Base-by-base conservation (phyloP, 2,888 invertebrate species). In the Macrosoma leucophasiata region DNA sequence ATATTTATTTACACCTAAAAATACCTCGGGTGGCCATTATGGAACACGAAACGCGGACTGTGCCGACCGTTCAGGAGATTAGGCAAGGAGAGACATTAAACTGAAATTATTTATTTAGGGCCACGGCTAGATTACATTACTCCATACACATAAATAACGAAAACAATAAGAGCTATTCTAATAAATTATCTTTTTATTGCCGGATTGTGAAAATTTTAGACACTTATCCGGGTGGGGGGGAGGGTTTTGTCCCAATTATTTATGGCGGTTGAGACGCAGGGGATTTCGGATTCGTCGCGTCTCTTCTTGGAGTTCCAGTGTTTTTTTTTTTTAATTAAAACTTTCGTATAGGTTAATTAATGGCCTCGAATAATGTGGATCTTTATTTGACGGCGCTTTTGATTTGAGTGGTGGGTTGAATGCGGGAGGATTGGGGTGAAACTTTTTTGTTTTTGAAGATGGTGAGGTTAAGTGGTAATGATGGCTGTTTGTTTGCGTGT, bases 181-280 rank as follows among this genome's bases (percentile, higher is more conserved):
- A 82, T 82, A 84, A 84, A 84, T 84, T 84, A 84, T 82, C 82
- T 84, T 84, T 84, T 84, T 84, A 84, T 82, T 84, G 79, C 84
- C 73, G 82, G 82, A 82, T 84, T 84, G 84, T 84, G 82, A 84
- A 84, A 84, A 84, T 84, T 82, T 84, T 78, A 78, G 82, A 84
- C 82, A 82, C 82, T 84, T 82, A 82, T 81, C 81, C 81, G 70
- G 72, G 71, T 58, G 52, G 58, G 53, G 52, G 43, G 55, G 63
- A 62, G 62, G 75, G 70, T 77, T 79, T 82, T 79, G 81, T 82
- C 78, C 79, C 77, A 77, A 77, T 81, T 82, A 82, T 84, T 84
- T 84, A 84, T 84, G 72, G 75, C 75, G 72, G 76, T 72, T 63
- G 76, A 79, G 78, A 78, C 77, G 74, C 70, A 67, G 59, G 71